Evolutionary conservation across 2,888 invertebrate genomes (phyloP), one percentile per base, ranked within the genome.

Genomic region (Koerneria pararmatus): DNA sequence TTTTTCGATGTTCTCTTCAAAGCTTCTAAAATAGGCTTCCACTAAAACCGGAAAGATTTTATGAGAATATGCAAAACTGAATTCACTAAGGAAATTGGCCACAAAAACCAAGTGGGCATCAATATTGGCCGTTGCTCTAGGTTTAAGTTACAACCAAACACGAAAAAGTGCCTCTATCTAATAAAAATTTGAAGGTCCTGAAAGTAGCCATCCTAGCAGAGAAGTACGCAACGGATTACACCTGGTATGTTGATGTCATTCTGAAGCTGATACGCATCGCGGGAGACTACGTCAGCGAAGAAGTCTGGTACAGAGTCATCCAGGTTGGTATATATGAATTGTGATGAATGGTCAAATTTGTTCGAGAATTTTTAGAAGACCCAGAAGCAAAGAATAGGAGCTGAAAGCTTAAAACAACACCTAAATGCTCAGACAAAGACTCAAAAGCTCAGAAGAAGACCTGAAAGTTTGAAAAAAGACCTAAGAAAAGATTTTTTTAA

Each of bases 221-320:
- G 86, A 98, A 97, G 86, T 98, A 99, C 86, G 97, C 98, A 24
- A 93, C 95, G 59, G 98, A 99, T 85, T 98, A 95, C 84, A 97
- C 95, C 59, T 99, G 98, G 98, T 82, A 88, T 80, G 87, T 88
- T 66, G 98, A 98, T 87, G 97, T 97, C 19, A 98, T 98, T 80
- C 88, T 98, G 71, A 98, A 98, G 88, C 88, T 98, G 73, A 99
- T 98, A 80, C 90, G 97, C 86, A 95, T 99, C 86, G 98, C 98
- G 79, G 98, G 98, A 68, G 98, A 98, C 85, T 98, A 97, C 87
- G 98, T 99, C 32, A 95, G 94, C 68, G 98, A 98, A 85, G 98
- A 99, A 87, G 95, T 97, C 46, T 98, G 98, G 98, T 98, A 97
- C 86, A 89, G 98, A 84, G 97, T 99, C 65, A 97, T 98, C 80